A percentile compares a stretch with the other conserved stretches of the same genome.
Conservation (phyloP, 2,888 invertebrate species). For the Cosmia pyralina region DNA sequence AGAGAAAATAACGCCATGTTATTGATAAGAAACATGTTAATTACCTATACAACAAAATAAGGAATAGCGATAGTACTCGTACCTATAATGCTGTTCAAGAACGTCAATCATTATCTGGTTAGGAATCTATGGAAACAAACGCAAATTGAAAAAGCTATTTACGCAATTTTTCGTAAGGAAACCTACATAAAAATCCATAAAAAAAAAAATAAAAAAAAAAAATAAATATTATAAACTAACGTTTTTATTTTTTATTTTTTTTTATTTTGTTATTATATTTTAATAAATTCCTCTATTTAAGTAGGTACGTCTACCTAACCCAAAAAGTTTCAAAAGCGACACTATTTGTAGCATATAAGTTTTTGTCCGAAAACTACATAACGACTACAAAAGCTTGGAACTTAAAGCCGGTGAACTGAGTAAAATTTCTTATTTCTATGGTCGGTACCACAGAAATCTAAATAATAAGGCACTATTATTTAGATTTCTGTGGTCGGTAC, state of each 20-base stretch:
- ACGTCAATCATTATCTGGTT: neutral
- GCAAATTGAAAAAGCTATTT: neutral
- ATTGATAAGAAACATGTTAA: neutral
- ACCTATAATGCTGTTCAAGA: neutral
- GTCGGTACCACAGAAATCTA: neutral
- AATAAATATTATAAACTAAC: too few relatives aligned
- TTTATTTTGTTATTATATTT: too few relatives aligned
- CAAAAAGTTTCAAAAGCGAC: neutral
- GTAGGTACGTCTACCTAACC: neutral
- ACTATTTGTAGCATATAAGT: constrained; percentile 6
- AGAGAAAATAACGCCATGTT: neutral
- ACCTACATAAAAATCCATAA: neutral
- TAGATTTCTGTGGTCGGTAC: constrained; percentile 14
- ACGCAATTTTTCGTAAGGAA: neutral
- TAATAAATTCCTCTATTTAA: neutral
- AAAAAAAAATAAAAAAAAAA: too few relatives aligned
- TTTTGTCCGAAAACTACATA: constrained; percentile 15
- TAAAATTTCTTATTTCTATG: constrained; percentile 31
- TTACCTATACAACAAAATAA: too few relatives aligned
- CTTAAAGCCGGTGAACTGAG: constrained; percentile 16
- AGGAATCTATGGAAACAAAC: neutral
- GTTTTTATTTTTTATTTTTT: too few relatives aligned
- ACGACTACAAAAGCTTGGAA: constrained; percentile 17
- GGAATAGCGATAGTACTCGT: neutral
- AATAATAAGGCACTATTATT: too few relatives aligned